These are phyloP conservation scores for Copidosoma aretas DNA, from an alignment of 2,888 invertebrate genomes.

Conservation along the genomic window DNA sequence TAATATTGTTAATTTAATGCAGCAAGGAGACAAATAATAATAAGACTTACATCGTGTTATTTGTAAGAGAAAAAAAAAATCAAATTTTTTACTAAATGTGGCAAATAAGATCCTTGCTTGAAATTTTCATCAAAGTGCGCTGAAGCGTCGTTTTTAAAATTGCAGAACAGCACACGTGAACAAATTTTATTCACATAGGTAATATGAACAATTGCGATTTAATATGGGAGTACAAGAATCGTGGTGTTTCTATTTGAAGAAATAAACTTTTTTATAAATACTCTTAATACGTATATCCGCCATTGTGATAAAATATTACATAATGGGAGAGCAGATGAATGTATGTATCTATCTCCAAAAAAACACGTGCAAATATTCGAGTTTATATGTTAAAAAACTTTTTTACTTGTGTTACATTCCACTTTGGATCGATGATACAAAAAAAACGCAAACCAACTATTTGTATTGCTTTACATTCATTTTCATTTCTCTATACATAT, in stretches of 20 bases:
- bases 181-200: slow-evolving; percentile 39
- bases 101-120: slow-evolving; percentile 10
- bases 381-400: slow-evolving; percentile 1
- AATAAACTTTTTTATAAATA: slow-evolving; percentile 39
- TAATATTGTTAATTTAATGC: slow-evolving; percentile 36
- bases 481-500: slow-evolving; percentile 24
- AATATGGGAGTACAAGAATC: slow-evolving; percentile 34
- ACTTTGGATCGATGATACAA: slow-evolving; percentile 10
- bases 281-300: slow-evolving; percentile 30
- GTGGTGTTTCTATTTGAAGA: slow-evolving; percentile 32
- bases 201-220: slow-evolving; percentile 34
- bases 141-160: slow-evolving; percentile 25
- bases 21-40: slow-evolving; percentile 27
- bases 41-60: slow-evolving; percentile 29
- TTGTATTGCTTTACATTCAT: slow-evolving; percentile 17
- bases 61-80: slow-evolving; percentile 26
- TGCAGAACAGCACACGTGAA: slow-evolving; percentile 28
- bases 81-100: slow-evolving; percentile 31
- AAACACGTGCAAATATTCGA: slow-evolving; percentile 11
- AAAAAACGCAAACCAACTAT: slow-evolving; percentile 11
- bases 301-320: slow-evolving; percentile 30
- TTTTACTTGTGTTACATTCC: slow-evolving; percentile 23
- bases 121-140: slow-evolving; percentile 30
- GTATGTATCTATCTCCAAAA: slow-evolving; percentile 6
- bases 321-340: slow-evolving; percentile 1